Base-by-base conservation (phyloP, 2,797 vertebrate species). In the Xiphorhynchus erythropygius region DNA sequence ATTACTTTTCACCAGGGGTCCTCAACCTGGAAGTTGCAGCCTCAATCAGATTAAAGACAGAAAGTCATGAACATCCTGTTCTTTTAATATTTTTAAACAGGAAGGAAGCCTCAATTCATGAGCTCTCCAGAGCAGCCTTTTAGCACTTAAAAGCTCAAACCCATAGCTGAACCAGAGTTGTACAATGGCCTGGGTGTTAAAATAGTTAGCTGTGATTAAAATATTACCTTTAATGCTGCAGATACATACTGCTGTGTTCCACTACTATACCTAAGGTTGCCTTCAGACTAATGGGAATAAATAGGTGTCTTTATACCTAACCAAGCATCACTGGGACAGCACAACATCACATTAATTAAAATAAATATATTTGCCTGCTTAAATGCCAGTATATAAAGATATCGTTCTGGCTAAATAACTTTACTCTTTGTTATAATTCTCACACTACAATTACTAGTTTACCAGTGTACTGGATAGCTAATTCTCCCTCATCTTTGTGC, bases 1-100 rank as follows among this genome's bases (percentile, higher is more conserved):
- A 95, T 92, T 89, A 84, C 67, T 95, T 93, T 91, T 84, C 95
- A 96, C 87, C 78, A 74, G 84, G 93, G 82, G 84, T 95, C 84
- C 79, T 93, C 47, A 77, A 93, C 84, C 78, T 91, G 64, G 47
- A 92, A 92, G 90, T 33, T 70, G 60, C 62, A 91, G 80, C 39
- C 28, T 78, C 69, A 70, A 53, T 69, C 62, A 3, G 28, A 83
- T 35, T 62, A 84, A 82, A 91, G 87, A 87, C 11, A 92, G 67
- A 86, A 87, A 77, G 60, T 28, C 71, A 83, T 21, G 41, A 93
- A 80, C 68, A 87, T 95, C 89, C 89, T 94, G 70, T 53, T 65
- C 89, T 70, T 91, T 70, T 41, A 59, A n/a, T 63, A 55, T 33
- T 96, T 78, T 86, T 42, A 75, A 78, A 87, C 22, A 88, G 87